A percentile compares a stretch with the other conserved stretches of the same genome.
phyloP scores from a whole-genome alignment of 2,797 vertebrate species.

The Ctenopoma kingsleyae region DNA sequence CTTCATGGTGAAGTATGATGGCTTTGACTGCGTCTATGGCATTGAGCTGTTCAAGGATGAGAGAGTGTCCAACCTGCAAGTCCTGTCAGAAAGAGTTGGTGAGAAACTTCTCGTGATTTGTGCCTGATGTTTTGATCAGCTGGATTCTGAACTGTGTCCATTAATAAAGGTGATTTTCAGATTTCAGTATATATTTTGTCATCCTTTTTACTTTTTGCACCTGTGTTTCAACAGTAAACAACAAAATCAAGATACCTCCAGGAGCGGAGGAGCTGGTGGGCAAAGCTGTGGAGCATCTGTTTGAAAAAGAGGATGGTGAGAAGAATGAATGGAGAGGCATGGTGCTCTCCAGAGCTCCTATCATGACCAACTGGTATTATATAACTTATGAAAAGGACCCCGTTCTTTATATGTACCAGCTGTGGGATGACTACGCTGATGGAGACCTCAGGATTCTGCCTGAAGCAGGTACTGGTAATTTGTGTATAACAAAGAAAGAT shows the following conservation, averaged over 20 bases:
- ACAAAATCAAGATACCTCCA: slow-evolving; percentile 86
- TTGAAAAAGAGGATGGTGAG: slow-evolving; percentile 89
- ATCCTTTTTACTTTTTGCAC: neutral
- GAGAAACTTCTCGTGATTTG: slow-evolving; percentile 20
- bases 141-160: neutral
- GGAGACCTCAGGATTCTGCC: slow-evolving; percentile 89
- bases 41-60: slow-evolving; percentile 89
- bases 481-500: slow-evolving; percentile 5
- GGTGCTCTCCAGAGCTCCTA: slow-evolving; percentile 88
- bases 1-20: slow-evolving; percentile 90
- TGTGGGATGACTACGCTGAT: slow-evolving; percentile 90
- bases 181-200: neutral
- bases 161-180: neutral
- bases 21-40: slow-evolving; percentile 89
- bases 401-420: slow-evolving; percentile 90
- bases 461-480: slow-evolving; percentile 82
- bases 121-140: neutral
- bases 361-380: slow-evolving; percentile 91
- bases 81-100: slow-evolving; percentile 87
- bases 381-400: slow-evolving; percentile 91
- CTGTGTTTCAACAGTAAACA: slow-evolving; percentile 80
- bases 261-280: slow-evolving; percentile 88
- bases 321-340: slow-evolving; percentile 90
- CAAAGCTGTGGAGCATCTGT: slow-evolving; percentile 89
- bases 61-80: slow-evolving; percentile 86